Evolutionary conservation across 2,113 vertebrate species (phyloP).

Genomic region (Anguilla japonica): DNA sequence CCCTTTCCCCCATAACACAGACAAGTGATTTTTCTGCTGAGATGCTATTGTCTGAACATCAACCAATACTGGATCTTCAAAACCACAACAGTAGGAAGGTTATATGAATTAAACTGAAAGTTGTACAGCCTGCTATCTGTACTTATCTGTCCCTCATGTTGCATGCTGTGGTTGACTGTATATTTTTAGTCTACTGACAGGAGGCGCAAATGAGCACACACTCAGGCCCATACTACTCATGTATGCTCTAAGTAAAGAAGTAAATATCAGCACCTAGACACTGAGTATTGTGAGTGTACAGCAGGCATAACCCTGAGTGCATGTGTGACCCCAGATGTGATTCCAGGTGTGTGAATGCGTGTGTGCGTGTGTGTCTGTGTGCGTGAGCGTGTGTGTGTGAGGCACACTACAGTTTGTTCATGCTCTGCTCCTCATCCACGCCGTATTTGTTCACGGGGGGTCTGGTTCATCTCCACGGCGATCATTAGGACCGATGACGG

Average conservation of each 20-base stretch:
- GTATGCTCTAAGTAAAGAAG: not conserved
- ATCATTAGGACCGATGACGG: too few species aligned
- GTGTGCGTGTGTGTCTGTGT: too few species aligned
- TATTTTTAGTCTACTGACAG: not conserved
- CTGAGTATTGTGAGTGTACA: not conserved
- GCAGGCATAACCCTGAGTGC: not conserved
- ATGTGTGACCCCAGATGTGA: too few species aligned
- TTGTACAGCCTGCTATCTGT: not conserved
- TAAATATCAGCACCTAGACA: not conserved
- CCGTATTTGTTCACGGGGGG: not conserved
- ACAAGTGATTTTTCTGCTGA: not conserved
- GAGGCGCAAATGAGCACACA: not conserved
- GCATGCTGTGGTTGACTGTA: not conserved
- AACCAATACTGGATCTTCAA: not conserved
- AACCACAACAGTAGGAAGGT: not conserved
- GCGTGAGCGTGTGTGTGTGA: too few species aligned
- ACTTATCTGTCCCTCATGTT: not conserved
- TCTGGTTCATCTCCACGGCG: too few species aligned
- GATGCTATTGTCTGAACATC: not conserved
- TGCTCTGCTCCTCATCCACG: not conserved
- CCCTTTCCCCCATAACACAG: not conserved
- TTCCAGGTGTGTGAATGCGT: too few species aligned
- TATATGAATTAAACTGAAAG: not conserved
- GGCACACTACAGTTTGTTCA: not conserved
- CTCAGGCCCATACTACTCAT: not conserved